Evolutionary conservation across 2,888 invertebrate species (phyloP).

Genomic region (Pseudanteris insignis): DNA sequence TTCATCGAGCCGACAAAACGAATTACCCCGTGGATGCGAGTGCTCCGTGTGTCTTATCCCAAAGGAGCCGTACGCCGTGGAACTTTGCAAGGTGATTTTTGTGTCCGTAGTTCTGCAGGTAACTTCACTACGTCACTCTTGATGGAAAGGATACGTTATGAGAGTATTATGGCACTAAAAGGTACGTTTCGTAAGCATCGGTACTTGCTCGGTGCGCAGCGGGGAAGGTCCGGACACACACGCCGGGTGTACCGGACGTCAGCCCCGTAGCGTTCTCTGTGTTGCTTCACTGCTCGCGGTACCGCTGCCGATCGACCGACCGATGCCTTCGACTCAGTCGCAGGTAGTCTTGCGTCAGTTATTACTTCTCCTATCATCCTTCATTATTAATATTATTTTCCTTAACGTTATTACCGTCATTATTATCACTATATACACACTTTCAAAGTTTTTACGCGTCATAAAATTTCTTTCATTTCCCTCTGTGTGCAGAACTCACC

Average conservation of each 20-base stretch:
- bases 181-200: constrained; percentile 18
- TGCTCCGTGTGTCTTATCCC: constrained; percentile 23
- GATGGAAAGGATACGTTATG: constrained; percentile 30
- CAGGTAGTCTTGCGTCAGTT: too few species aligned
- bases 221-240: too few species aligned
- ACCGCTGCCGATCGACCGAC: background rate
- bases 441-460: too few species aligned
- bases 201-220: background rate
- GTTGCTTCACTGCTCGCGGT: background rate
- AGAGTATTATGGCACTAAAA: constrained; percentile 30
- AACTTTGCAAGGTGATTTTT: constrained; percentile 24
- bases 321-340: constrained; percentile 7
- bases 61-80: constrained; percentile 17
- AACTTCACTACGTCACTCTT: too few species aligned
- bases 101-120: constrained; percentile 8
- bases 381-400: too few species aligned
- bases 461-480: too few species aligned
- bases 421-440: too few species aligned
- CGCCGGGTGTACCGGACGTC: constrained; percentile 2
- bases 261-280: constrained; percentile 21
- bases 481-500: too few species aligned
- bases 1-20: constrained; percentile 25
- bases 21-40: constrained; percentile 15
- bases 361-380: too few species aligned
- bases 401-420: too few species aligned